Evolutionary conservation across 2,888 invertebrate genomes (phyloP), one percentile per base, ranked within the genome.

Genomic region (Drosophila incognita): DNA sequence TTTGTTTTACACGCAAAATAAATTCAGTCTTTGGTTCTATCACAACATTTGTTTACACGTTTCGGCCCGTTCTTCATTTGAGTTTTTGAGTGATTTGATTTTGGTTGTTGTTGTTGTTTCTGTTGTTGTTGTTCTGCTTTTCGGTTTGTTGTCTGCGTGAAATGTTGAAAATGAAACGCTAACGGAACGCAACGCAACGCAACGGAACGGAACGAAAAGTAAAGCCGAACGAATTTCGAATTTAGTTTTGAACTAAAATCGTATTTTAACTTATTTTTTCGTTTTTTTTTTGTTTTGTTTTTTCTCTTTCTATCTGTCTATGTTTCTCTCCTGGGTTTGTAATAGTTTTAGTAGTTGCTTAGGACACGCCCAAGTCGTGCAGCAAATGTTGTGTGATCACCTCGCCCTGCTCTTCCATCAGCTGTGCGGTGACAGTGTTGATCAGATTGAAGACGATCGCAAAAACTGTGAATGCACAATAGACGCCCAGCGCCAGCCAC

Each of bases 401-500:
- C 91, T 92, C 93, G 77, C 93, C 92, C 85, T 93, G 91, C 81
- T 93, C 93, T 87, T 93, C 93, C 81, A 93, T 92, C 79, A 91
- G 86, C 84, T 93, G 93, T 66, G 92, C 93, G 60, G 92, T 91
- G 65, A 93, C 91, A 74, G 95, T 96, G 92, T 97, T 97, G 69
- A 92, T 87, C 59, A 92, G 81, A 94, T 99, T 99, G 95, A 98
- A 99, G 71, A 98, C 96, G 74, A 99, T 95, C 62, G 98, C 98
- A 94, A 98, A 98, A 67, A 98, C 95, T 56, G 97, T 98, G 94
- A 98, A 98, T 4, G 98, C 97, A 1, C 97, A 96, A 94, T 98
- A 99, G 27, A 98, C 97, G 21, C 98, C 98, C 21, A 99, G 94
- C 31, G 98, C 98, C 84, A 98, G 95, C 98, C 98, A 99, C 98